Conservation (phyloP, 2,888 invertebrate genomes). For the Clunio marinus region DNA sequence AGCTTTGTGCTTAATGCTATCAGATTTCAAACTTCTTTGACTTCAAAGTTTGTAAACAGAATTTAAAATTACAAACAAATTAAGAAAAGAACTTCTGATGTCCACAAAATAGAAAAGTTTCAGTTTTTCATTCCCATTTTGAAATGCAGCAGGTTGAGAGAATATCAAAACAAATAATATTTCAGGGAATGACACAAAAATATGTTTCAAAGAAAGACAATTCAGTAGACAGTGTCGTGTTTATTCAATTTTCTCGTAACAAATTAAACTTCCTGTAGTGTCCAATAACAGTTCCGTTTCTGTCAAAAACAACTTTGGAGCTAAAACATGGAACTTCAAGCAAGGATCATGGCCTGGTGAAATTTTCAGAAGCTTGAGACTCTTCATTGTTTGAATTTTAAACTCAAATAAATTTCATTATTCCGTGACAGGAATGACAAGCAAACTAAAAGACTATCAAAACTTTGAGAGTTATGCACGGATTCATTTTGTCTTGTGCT, state of each 20-base stretch:
- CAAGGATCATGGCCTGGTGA: constrained; percentile 43
- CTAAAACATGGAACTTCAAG: constrained; percentile 57
- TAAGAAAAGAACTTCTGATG: constrained; percentile 6
- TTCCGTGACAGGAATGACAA: background rate
- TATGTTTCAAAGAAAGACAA: constrained; percentile 65
- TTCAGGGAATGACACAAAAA: constrained; percentile 75
- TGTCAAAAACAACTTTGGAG: constrained; percentile 73
- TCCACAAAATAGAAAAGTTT: background rate
- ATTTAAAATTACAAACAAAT: too few relatives aligned
- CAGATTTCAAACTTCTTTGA: too few relatives aligned
- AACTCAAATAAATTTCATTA: background rate
- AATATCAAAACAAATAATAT: constrained; percentile 80
- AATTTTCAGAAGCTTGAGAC: background rate
- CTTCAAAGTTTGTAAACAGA: too few relatives aligned
- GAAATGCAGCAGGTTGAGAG: constrained; percentile 53
- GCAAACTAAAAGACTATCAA: background rate
- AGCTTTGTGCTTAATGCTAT: too few relatives aligned
- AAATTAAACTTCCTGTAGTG: constrained; percentile 49
- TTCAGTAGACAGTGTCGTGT: constrained; percentile 46
- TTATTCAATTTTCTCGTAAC: constrained; percentile 53
- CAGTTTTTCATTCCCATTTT: constrained; percentile 39
- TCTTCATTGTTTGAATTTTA: constrained; percentile 38
- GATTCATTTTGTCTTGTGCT: too few relatives aligned
- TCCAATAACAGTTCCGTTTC: constrained; percentile 64
- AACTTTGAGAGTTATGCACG: too few relatives aligned